Percentiles rank a stretch among this genome's conserved stretches.
Evolutionary conservation across 1,140 invertebrate genomes (phyloP).

Genomic region (Euwallacea fornicatus): DNA sequence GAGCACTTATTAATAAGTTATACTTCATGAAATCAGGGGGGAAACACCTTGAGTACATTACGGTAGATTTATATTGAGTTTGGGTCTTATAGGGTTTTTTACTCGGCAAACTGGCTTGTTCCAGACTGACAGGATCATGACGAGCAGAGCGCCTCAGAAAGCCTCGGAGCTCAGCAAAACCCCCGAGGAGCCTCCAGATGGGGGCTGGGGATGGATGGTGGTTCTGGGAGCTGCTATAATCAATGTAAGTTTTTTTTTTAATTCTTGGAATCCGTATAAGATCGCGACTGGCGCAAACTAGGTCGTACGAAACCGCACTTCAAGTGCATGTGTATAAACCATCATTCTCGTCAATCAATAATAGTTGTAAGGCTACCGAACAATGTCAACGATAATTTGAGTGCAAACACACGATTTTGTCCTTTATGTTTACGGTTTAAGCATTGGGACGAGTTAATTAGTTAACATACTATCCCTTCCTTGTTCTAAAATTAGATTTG

Average conservation of each 20-base stretch:
- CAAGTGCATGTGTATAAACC: not conserved
- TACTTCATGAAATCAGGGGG: not conserved
- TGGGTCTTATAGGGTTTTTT: not conserved
- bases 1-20: not conserved
- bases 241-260: constrained; percentile 63
- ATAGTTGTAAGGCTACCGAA: not conserved
- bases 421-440: not conserved
- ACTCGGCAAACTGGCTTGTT: not conserved
- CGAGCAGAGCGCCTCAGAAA: constrained; percentile 23
- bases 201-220: constrained; percentile 70
- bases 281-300: constrained; percentile 5
- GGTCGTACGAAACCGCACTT: not conserved
- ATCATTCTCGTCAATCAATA: not conserved
- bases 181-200: constrained; percentile 57
- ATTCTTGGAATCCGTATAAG: too few relatives aligned
- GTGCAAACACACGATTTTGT: not conserved
- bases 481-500: too few relatives aligned
- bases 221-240: constrained; percentile 63
- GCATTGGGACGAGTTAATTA: too few relatives aligned
- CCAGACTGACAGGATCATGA: not conserved
- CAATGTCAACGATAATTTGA: not conserved
- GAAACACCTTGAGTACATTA: not conserved
- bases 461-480: too few relatives aligned
- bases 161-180: constrained; percentile 19
- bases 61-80: not conserved